phyloP scores from a whole-genome alignment of 2,888 invertebrate genomes.

The Pherbina coryleti region DNA sequence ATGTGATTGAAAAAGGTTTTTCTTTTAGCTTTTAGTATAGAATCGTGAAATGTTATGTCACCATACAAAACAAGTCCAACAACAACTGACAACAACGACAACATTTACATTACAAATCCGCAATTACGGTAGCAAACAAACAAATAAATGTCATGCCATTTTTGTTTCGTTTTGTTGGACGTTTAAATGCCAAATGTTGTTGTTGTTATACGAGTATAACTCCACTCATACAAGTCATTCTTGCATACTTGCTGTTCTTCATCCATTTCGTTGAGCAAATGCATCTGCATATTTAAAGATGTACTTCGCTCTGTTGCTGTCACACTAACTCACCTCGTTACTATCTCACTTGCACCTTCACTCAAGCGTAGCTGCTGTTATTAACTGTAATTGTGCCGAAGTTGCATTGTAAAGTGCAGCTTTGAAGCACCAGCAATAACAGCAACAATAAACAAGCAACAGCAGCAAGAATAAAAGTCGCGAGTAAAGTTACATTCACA shows the following conservation, averaged over 20 bases:
- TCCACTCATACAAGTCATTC: background rate
- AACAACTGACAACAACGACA: background rate
- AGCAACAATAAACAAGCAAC: background rate
- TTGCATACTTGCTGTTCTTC: background rate
- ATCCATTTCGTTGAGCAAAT: background rate
- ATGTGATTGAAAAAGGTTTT: too few relatives aligned
- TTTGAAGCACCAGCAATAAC: background rate
- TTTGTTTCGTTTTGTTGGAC: background rate
- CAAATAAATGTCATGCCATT: background rate
- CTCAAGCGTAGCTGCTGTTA: background rate
- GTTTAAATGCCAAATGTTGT: background rate
- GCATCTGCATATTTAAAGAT: constrained; percentile 7
- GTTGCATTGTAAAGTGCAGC: background rate
- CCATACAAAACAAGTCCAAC: background rate
- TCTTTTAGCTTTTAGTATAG: too few relatives aligned
- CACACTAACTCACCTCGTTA: background rate
- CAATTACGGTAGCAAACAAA: background rate
- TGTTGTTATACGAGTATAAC: background rate
- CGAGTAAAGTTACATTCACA: background rate
- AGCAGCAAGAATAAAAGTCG: constrained; percentile 3
- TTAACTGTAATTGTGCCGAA: constrained; percentile 17
- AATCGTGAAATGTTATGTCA: too few relatives aligned
- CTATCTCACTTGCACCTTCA: background rate
- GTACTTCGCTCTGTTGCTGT: background rate
- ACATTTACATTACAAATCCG: background rate